These are phyloP conservation scores for Neomorphus geoffroyi DNA, from an alignment of 2,797 vertebrate species.

Conservation along the genomic window DNA sequence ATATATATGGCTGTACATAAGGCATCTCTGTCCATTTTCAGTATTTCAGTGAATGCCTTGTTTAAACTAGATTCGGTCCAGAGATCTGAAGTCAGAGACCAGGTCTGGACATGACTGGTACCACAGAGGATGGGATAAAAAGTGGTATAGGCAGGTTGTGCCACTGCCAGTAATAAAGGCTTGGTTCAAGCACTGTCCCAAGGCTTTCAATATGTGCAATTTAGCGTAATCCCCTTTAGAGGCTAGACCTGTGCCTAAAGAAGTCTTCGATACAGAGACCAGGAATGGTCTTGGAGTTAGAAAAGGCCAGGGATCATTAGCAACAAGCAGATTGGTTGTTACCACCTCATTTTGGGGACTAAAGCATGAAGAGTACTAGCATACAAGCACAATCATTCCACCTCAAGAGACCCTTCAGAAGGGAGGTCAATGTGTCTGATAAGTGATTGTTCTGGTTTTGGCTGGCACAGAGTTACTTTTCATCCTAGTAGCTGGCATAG, in stretches of 20 bases:
- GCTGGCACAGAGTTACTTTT: no score
- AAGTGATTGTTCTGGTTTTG: background rate
- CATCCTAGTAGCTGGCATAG: no score
- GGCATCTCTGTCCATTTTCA: background rate
- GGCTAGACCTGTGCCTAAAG: background rate
- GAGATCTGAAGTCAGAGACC: background rate
- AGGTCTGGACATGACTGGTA: background rate
- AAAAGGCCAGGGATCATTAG: background rate
- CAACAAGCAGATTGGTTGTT: background rate
- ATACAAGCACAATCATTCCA: background rate
- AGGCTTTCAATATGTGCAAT: background rate
- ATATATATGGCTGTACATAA: background rate
- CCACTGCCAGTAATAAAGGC: background rate
- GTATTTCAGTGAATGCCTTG: background rate
- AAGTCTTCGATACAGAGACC: background rate
- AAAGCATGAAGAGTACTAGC: background rate
- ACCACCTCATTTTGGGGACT: background rate
- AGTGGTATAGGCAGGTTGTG: background rate
- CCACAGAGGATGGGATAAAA: background rate
- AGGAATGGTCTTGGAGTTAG: background rate
- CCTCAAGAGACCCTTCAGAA: background rate
- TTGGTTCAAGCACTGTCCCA: background rate
- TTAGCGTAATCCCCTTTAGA: background rate
- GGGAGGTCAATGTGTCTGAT: background rate
- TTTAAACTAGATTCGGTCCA: background rate